Conservation (phyloP, 1,140 invertebrate genomes). For the Trichonephila clavata region DNA sequence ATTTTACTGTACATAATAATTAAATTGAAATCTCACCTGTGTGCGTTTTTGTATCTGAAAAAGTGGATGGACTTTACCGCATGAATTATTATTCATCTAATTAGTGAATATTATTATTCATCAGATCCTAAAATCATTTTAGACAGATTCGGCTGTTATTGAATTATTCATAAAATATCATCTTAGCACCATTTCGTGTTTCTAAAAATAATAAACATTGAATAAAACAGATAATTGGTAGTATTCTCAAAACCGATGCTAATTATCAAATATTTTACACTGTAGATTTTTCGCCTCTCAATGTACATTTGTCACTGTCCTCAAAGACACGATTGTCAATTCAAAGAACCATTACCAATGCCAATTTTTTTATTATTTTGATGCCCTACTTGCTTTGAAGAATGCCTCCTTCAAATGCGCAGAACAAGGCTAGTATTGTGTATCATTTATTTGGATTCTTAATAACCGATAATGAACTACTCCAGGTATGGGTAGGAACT, state of each 20-base stretch:
- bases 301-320: neutral
- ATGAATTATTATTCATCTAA: no score
- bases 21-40: no score
- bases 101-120: no score
- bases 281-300: neutral
- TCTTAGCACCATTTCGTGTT: no score
- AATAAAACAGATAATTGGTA: neutral
- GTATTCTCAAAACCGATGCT: neutral
- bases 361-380: neutral
- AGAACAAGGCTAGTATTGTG: slow-evolving; percentile 13
- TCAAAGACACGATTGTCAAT: neutral
- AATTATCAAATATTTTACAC: neutral
- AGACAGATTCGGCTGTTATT: no score
- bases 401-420: neutral
- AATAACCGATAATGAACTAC: slow-evolving; percentile 52
- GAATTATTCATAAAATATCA: no score
- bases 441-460: slow-evolving; percentile 51
- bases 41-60: no score
- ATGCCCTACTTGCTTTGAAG: slow-evolving; percentile 44
- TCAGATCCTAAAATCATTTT: no score
- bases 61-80: no score
- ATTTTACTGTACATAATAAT: no score
- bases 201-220: neutral
- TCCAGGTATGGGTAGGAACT: neutral
- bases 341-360: slow-evolving; percentile 20